Evolutionary conservation across 2,797 vertebrate genomes (phyloP), one percentile per base, ranked within the genome.

Genomic region (Clarias pachynema): DNA sequence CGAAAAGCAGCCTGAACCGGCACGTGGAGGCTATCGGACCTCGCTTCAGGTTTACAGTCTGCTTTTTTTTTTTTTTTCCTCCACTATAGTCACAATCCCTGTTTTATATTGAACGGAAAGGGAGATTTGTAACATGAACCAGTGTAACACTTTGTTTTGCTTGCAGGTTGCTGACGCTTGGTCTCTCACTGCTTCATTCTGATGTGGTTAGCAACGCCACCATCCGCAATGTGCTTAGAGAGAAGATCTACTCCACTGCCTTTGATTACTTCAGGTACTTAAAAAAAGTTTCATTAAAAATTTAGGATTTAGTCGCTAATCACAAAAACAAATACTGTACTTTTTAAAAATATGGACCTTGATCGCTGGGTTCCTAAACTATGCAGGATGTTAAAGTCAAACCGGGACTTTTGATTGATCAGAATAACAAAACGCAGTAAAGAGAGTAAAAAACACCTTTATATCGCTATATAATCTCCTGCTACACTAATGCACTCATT

Each of bases 241-340:
- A 99, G 93, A 99, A 99, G 94, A 98, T 99, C 91, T 99, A 99
- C 86, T 99, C 98, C 0, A 98, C 97, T 0, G 97, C 97, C 79
- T 99, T 99, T 77, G 97, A 99, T 92, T 99, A 99, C 91, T 99
- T 99, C 95, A 99, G 98, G 98, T 99, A 95, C 44, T 66, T 29
- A 44, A 44, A 44, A 44, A 12, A 44, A 44, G 56, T 49, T 7
- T 2, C n/a, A 20, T 34, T 6, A 16, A 4, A 74, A 79, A 20
- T 60, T 0, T 18, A 16, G 0, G 3, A 31, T 83, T 22, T 79
- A 20, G 18, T 65, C 12, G 10, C 18, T 37, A 63, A 37, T 62
- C 12, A 14, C 2, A 26, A 34, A 79, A 62, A 60, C 74, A 31
- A 53, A 26, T 53, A 56, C 15, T 9, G 6, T 53, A 56, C 15